Evolutionary conservation across 2,797 vertebrate species (phyloP).

Genomic region (Siniperca undulata): DNA sequence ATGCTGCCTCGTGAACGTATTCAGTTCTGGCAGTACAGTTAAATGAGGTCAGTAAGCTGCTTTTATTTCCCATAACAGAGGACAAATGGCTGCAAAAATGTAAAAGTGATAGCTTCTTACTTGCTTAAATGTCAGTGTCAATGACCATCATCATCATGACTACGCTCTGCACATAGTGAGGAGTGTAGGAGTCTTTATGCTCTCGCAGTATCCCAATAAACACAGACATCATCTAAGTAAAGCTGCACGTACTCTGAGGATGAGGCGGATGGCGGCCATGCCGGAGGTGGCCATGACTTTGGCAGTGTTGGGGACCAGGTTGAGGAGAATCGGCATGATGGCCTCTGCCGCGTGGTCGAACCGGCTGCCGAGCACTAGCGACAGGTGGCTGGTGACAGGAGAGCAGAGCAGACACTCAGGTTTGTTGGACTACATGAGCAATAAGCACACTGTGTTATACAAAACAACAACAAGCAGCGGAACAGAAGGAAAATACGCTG

Average conservation of each 20-base stretch:
- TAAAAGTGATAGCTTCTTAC: neutral
- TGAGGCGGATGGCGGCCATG: conserved; percentile 91
- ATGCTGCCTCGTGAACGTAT: neutral
- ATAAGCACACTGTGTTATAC: too few relatives aligned
- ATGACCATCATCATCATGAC: neutral
- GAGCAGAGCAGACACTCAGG: neutral
- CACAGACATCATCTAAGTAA: neutral
- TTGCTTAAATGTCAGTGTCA: neutral
- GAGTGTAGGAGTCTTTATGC: neutral
- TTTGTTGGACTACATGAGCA: too few relatives aligned
- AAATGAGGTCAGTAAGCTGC: neutral
- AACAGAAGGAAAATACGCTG: too few relatives aligned
- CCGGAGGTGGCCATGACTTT: conserved; percentile 97
- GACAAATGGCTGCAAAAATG: neutral
- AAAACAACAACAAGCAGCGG: too few relatives aligned
- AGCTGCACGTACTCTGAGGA: conserved; percentile 88
- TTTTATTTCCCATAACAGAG: neutral
- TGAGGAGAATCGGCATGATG: conserved; percentile 93
- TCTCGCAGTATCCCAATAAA: neutral
- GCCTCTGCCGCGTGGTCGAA: conserved; percentile 96
- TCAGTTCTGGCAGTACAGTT: neutral
- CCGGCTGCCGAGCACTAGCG: conserved; percentile 91
- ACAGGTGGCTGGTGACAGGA: conserved; percentile 88
- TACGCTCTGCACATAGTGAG: too few relatives aligned
- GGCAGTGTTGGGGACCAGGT: conserved; percentile 95